phyloP scores from a whole-genome alignment of 2,113 vertebrate species.

The Gallinago paraguaiae region DNA sequence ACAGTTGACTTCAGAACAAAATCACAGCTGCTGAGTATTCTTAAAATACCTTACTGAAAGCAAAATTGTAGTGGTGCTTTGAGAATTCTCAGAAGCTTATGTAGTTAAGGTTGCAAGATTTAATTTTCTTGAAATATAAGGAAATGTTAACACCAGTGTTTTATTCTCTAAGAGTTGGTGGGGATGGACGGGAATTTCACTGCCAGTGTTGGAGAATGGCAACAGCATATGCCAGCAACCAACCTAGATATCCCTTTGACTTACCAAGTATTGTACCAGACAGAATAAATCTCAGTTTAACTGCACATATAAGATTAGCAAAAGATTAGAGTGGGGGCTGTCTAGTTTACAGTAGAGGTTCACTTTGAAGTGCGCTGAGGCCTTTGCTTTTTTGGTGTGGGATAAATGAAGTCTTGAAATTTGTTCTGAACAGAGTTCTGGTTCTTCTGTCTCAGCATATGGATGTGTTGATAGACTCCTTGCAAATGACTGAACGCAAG shows the following conservation, averaged over 20 bases:
- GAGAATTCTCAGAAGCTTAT: not conserved
- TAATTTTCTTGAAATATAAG: not conserved
- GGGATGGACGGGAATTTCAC: not conserved
- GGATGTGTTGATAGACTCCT: not conserved
- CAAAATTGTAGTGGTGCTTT: not conserved
- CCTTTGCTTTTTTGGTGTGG: not conserved
- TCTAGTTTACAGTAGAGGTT: not conserved
- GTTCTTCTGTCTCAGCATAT: not conserved
- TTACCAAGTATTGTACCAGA: not conserved
- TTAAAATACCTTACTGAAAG: not conserved
- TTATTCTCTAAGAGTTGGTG: not conserved
- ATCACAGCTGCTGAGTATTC: not conserved
- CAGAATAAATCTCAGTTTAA: conserved; percentile 1
- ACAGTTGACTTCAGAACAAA: not conserved
- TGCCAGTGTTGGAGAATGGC: not conserved
- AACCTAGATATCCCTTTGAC: not conserved
- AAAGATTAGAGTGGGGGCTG: not conserved
- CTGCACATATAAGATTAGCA: not conserved
- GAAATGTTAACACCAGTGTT: not conserved
- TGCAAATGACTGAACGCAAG: not conserved
- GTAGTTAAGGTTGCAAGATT: not conserved
- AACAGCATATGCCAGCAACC: not conserved
- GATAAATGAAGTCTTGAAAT: not conserved
- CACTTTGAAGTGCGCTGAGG: not conserved
- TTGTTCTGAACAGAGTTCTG: not conserved